These are phyloP conservation scores for Xiphydria camelus DNA, from an alignment of 2,888 invertebrate species.

Conservation along the genomic window DNA sequence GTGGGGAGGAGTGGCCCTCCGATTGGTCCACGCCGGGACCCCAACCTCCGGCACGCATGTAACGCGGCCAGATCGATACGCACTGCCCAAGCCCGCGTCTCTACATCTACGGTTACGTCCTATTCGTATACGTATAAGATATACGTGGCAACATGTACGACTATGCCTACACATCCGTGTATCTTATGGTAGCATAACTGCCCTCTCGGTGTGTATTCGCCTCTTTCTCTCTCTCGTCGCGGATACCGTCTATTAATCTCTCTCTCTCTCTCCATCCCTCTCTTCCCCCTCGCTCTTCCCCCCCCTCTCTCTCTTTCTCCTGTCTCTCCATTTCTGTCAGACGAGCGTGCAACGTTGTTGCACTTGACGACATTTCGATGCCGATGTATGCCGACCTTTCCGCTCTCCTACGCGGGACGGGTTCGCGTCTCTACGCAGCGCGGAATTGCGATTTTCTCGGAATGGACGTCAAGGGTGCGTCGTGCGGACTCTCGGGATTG, in stretches of 20 bases:
- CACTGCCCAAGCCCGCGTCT: slow-evolving; percentile 51
- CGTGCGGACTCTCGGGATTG: too few species aligned
- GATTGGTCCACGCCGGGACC: slow-evolving; percentile 55
- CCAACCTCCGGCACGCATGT: slow-evolving; percentile 54
- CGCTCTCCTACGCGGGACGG: too few species aligned
- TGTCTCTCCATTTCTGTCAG: too few species aligned
- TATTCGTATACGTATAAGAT: neutral
- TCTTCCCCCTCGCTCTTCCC: neutral
- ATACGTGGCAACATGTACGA: neutral
- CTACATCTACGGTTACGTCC: slow-evolving; percentile 4
- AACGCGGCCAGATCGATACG: slow-evolving; percentile 57
- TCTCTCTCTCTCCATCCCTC: too few species aligned
- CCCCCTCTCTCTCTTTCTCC: too few species aligned
- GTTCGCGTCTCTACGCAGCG: too few species aligned
- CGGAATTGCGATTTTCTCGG: too few species aligned
- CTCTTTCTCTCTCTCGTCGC: neutral
- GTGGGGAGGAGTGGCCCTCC: slow-evolving; percentile 50
- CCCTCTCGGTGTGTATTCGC: neutral
- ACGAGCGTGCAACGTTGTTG: too few species aligned
- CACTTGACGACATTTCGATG: too few species aligned
- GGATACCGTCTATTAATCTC: neutral
- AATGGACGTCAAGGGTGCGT: too few species aligned
- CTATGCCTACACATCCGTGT: neutral
- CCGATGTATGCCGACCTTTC: too few species aligned
- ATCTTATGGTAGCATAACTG: neutral